These are phyloP conservation scores for Styela clava DNA, from an alignment of 23 tunicate species.

Conservation along the genomic window DNA sequence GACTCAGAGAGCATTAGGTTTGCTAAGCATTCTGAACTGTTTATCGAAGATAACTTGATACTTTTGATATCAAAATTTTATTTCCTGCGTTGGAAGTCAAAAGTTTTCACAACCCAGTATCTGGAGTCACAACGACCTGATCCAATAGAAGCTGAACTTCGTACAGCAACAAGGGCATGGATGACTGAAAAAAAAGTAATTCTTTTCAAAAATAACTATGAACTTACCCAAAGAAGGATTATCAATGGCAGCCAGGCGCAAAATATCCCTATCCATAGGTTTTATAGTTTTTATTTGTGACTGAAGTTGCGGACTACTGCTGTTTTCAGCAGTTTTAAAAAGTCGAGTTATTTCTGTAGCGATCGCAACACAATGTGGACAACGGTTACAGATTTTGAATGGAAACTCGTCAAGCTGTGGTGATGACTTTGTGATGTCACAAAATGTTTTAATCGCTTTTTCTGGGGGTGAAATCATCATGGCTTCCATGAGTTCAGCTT, in stretches of 20 bases:
- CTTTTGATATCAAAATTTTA: too few species aligned
- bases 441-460: background rate
- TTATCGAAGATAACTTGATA: too few species aligned
- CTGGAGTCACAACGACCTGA: too few species aligned
- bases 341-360: conserved; percentile 41
- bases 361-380: conserved; percentile 63
- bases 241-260: background rate
- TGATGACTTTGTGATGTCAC: background rate
- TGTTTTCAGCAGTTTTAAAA: conserved; percentile 15
- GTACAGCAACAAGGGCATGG: too few species aligned
- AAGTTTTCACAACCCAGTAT: too few species aligned
- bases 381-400: conserved; percentile 68
- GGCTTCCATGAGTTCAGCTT: conserved; percentile 31
- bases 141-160: too few species aligned
- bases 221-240: conserved; percentile 10
- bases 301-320: background rate
- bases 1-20: too few species aligned
- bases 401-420: conserved; percentile 16
- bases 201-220: too few species aligned
- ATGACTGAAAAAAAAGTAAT: too few species aligned
- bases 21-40: too few species aligned
- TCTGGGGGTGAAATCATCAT: conserved; percentile 34
- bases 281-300: background rate
- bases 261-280: background rate
- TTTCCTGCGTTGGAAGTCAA: too few species aligned